phyloP scores from a whole-genome alignment of 2,797 vertebrate genomes.

The Chelonia mydas region DNA sequence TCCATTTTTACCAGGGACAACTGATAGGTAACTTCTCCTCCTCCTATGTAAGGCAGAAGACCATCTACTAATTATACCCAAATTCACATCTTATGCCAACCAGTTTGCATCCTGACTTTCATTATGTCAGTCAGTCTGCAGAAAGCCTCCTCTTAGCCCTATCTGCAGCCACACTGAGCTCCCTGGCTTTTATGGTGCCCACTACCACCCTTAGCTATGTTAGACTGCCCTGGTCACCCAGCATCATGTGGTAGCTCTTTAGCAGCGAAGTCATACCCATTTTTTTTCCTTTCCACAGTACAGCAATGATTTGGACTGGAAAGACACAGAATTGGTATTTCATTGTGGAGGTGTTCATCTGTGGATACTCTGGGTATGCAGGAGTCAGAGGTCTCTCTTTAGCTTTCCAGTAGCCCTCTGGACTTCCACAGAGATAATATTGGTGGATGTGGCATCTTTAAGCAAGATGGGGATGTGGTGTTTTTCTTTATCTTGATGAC shows the following conservation, averaged over 20 bases:
- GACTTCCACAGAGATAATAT: neutral
- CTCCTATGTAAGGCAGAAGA: neutral
- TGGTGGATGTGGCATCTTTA: rapidly evolving
- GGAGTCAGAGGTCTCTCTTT: neutral
- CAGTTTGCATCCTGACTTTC: neutral
- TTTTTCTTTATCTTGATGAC: neutral
- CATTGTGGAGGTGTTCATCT: neutral
- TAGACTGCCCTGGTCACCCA: neutral
- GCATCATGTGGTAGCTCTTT: neutral
- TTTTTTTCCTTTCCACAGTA: rapidly evolving
- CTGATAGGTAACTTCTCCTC: neutral
- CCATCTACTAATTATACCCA: neutral
- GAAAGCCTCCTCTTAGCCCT: too few species aligned
- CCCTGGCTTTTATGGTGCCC: neutral
- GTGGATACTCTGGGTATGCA: neutral
- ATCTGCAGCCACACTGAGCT: neutral
- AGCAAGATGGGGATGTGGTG: neutral
- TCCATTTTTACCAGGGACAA: neutral
- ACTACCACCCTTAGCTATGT: rapidly evolving
- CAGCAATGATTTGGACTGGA: neutral
- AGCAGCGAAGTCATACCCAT: neutral
- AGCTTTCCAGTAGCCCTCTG: neutral
- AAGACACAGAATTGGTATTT: neutral
- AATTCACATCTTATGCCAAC: neutral
- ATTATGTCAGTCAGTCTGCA: neutral